Percentiles rank a stretch among this genome's conserved stretches.
phyloP scores from a whole-genome alignment of 2,888 invertebrate genomes.

The Penaeus monodon region DNA sequence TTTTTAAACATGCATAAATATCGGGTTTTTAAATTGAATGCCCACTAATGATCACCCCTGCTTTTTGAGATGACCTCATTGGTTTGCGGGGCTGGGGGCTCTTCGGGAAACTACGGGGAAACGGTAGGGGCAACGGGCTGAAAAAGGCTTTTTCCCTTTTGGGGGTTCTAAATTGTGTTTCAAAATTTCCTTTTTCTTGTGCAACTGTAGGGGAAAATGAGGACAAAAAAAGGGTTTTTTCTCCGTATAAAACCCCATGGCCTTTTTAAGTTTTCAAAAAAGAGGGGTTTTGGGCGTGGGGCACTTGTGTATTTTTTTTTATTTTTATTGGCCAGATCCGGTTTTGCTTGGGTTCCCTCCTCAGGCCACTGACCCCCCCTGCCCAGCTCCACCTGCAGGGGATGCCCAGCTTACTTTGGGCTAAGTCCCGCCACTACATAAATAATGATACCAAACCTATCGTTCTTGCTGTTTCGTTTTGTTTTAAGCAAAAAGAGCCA shows the following conservation, averaged over 20 bases:
- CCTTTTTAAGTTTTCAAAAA: conserved; percentile 32
- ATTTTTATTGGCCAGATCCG: conserved; percentile 31
- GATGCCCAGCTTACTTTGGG: conserved; percentile 57
- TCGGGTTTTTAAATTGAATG: too few relatives aligned
- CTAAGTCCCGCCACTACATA: background rate
- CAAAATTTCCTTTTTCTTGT: conserved; percentile 56
- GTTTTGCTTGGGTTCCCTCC: conserved; percentile 2
- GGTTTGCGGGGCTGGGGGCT: conserved; percentile 43
- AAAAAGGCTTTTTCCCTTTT: conserved; percentile 63
- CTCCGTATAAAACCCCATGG: conserved; percentile 33
- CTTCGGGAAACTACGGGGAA: conserved; percentile 57
- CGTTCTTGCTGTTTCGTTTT: too few relatives aligned
- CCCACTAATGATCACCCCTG: too few relatives aligned
- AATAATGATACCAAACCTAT: too few relatives aligned
- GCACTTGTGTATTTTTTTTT: conserved; percentile 43
- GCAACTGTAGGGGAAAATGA: conserved; percentile 60
- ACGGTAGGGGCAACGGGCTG: conserved; percentile 57
- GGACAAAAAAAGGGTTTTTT: conserved; percentile 47
- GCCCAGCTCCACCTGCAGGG: conserved; percentile 48
- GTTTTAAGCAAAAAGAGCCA: too few relatives aligned
- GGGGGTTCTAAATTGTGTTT: conserved; percentile 61
- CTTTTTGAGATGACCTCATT: background rate
- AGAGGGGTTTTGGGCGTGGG: conserved; percentile 38
- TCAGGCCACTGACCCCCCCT: conserved; percentile 15
- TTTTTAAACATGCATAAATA: too few relatives aligned